Percentiles rank a stretch among this genome's conserved stretches.
Evolutionary conservation across 1,140 invertebrate genomes (phyloP).

Genomic region (Pogonomyrmex californicus): DNA sequence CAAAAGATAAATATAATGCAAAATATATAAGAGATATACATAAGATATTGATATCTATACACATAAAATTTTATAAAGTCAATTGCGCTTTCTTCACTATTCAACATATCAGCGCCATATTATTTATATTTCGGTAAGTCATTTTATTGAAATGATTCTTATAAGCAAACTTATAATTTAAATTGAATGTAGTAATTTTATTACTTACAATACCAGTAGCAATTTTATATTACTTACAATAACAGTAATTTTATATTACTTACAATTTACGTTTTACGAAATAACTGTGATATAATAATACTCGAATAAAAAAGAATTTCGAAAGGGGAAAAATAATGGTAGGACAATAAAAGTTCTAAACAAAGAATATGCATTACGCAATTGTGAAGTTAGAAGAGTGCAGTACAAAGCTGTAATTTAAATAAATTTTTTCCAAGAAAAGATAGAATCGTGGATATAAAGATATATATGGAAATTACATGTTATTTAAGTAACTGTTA

Average conservation of each 20-base stretch:
- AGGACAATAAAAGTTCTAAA: constrained; percentile 3
- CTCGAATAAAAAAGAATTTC: constrained; percentile 17
- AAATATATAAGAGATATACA: background rate
- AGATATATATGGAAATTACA: background rate
- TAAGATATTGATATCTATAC: background rate
- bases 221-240: constrained; percentile 15
- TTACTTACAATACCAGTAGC: background rate
- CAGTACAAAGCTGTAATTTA: constrained; percentile 1
- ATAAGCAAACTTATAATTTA: background rate
- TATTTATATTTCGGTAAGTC: constrained; percentile 14
- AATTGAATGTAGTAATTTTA: constrained; percentile 4
- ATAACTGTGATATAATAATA: background rate
- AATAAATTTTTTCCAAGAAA: constrained; percentile 8
- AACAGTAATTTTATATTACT: constrained; percentile 11
- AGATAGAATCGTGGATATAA: background rate
- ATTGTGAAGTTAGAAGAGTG: background rate
- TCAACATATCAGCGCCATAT: background rate
- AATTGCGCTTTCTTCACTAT: background rate
- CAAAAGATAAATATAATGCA: too few relatives aligned
- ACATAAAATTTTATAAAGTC: background rate
- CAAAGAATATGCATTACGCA: constrained; percentile 1
- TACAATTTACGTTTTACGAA: constrained; percentile 28
- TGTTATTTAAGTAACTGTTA: background rate
- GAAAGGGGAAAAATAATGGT: constrained; percentile 8
- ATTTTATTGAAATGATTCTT: constrained; percentile 5